Evolutionary conservation across 2,888 invertebrate genomes (phyloP).

Genomic region (Sinhomidia bicolor): DNA sequence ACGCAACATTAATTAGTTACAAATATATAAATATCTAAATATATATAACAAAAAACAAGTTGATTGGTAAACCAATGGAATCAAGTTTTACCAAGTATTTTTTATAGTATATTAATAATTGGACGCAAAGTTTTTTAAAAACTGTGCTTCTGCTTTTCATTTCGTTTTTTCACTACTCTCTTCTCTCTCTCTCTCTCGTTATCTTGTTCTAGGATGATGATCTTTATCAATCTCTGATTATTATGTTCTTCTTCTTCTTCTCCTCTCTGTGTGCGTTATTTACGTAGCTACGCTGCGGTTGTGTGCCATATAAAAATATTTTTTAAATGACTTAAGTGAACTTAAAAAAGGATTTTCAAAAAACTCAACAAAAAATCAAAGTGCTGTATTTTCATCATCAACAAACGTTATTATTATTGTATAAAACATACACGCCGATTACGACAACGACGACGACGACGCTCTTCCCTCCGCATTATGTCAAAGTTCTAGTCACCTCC

Average conservation of each 20-base stretch:
- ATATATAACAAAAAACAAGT: constrained; percentile 14
- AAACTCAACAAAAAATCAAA: not conserved
- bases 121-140: constrained; percentile 20
- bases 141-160: constrained; percentile 43
- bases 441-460: no score
- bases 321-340: constrained; percentile 22
- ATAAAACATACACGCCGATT: not conserved
- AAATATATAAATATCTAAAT: not conserved
- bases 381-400: not conserved
- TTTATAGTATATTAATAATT: not conserved
- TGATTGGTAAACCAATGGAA: constrained; percentile 27
- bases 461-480: constrained; percentile 35
- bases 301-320: constrained; percentile 17
- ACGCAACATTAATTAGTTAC: not conserved
- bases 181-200: not conserved
- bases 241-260: not conserved
- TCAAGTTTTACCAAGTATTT: constrained; percentile 2
- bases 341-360: not conserved
- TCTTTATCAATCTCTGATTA: not conserved
- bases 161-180: not conserved
- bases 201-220: not conserved
- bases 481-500: constrained; percentile 41
- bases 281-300: constrained; percentile 1
- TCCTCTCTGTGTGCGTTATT: not conserved
- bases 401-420: not conserved